A percentile compares a stretch with the other conserved stretches of the same genome.
phyloP scores from a whole-genome alignment of 2,113 vertebrate species.

The Pantherophis guttatus region DNA sequence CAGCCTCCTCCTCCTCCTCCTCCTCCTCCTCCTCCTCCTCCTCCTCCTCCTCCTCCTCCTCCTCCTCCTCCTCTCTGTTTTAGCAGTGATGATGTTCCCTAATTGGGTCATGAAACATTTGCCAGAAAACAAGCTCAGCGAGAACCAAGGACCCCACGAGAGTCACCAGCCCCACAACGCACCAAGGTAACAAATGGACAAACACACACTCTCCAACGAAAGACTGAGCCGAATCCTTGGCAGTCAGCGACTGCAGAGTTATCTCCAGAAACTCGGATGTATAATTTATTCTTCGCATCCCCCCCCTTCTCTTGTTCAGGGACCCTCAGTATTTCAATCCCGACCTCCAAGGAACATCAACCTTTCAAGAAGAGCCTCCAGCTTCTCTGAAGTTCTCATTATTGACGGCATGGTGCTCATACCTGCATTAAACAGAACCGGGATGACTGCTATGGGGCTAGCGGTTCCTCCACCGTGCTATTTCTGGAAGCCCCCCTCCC shows the following conservation, averaged over 20 bases:
- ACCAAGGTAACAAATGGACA: not conserved
- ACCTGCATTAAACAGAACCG: not conserved
- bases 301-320: constrained; percentile 20
- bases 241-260: constrained; percentile 17
- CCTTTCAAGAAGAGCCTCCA: constrained; percentile 22
- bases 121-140: not conserved
- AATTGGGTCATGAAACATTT: not conserved
- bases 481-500: constrained; percentile 32
- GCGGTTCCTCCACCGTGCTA: not conserved
- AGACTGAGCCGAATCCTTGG: not conserved
- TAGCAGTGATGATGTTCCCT: not conserved
- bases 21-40: no score
- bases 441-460: not conserved
- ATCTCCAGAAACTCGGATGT: constrained; percentile 32
- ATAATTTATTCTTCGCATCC: constrained; percentile 41
- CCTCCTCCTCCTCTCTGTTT: no score
- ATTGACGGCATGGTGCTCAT: not conserved
- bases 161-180: not conserved
- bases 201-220: not conserved
- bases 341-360: constrained; percentile 19
- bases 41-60: no score
- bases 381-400: rapidly evolving
- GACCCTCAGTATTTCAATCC: constrained; percentile 25
- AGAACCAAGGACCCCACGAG: no score
- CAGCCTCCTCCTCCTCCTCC: no score